These are phyloP conservation scores for Athripsodes cinereus DNA, from an alignment of 2,888 invertebrate species.

Conservation along the genomic window DNA sequence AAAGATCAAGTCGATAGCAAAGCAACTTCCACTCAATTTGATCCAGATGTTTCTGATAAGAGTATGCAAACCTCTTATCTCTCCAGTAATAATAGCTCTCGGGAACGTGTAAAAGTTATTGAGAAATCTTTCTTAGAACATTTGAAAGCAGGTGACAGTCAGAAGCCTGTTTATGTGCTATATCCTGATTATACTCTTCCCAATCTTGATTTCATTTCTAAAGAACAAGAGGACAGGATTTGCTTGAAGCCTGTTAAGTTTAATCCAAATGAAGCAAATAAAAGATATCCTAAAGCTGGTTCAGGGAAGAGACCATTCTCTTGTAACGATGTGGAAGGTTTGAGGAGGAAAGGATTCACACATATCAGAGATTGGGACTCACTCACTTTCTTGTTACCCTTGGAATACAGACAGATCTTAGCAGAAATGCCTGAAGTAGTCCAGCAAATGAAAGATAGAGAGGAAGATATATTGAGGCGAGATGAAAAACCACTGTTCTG, in stretches of 20 bases:
- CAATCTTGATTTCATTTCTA: conserved; percentile 72
- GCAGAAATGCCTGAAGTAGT: conserved; percentile 75
- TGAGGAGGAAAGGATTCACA: conserved; percentile 72
- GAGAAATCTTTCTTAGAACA: conserved; percentile 67
- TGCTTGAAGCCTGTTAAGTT: conserved; percentile 67
- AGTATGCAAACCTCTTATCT: conserved; percentile 69
- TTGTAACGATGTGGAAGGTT: conserved; percentile 73
- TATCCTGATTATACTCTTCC: conserved; percentile 89
- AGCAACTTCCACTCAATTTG: conserved; percentile 47
- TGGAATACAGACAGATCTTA: conserved; percentile 73
- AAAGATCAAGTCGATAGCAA: conserved; percentile 43
- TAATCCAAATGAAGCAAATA: conserved; percentile 41
- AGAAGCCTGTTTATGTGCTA: conserved; percentile 80
- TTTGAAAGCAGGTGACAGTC: conserved; percentile 56
- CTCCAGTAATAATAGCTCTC: conserved; percentile 37
- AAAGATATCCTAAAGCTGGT: conserved; percentile 34
- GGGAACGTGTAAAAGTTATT: conserved; percentile 53
- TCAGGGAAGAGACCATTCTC: conserved; percentile 63
- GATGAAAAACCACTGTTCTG: conserved; percentile 44
- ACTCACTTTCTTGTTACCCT: conserved; percentile 78
- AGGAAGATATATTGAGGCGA: conserved; percentile 34
- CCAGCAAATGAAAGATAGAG: conserved; percentile 55
- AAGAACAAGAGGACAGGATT: conserved; percentile 56
- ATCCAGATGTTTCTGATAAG: conserved; percentile 57
- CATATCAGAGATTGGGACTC: conserved; percentile 94